Percentiles rank a stretch among this genome's conserved stretches.
Conservation (phyloP, 2,113 vertebrate species). For the Elanus axillaris region DNA sequence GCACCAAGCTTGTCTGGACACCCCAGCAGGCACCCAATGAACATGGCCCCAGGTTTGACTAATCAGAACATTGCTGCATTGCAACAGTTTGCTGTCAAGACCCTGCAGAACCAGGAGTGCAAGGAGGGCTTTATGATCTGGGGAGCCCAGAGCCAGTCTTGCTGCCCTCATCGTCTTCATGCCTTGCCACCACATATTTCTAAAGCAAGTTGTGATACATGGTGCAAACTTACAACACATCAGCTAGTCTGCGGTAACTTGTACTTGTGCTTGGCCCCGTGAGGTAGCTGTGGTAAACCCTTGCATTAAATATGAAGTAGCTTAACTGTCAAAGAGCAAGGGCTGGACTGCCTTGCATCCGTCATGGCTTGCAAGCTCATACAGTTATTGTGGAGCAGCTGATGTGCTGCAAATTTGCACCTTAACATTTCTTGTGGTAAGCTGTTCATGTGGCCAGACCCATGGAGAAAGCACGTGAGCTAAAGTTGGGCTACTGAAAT, state of each 20-base stretch:
- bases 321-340: neutral
- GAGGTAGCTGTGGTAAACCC: neutral
- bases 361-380: neutral
- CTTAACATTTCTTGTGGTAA: neutral
- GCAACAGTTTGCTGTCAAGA: neutral
- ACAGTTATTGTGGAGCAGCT: neutral
- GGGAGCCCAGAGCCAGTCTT: neutral
- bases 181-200: neutral
- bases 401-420: neutral
- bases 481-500: neutral
- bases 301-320: neutral
- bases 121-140: neutral
- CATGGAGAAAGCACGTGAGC: neutral
- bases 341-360: neutral
- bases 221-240: neutral
- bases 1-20: neutral
- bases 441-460: neutral
- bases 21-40: neutral
- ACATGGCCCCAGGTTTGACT: neutral
- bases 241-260: neutral
- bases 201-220: neutral
- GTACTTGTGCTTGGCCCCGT: fast-evolving
- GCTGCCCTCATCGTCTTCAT: neutral
- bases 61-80: neutral
- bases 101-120: neutral